Conservation (phyloP, 2,113 vertebrate genomes). For the Hippolais icterina region DNA sequence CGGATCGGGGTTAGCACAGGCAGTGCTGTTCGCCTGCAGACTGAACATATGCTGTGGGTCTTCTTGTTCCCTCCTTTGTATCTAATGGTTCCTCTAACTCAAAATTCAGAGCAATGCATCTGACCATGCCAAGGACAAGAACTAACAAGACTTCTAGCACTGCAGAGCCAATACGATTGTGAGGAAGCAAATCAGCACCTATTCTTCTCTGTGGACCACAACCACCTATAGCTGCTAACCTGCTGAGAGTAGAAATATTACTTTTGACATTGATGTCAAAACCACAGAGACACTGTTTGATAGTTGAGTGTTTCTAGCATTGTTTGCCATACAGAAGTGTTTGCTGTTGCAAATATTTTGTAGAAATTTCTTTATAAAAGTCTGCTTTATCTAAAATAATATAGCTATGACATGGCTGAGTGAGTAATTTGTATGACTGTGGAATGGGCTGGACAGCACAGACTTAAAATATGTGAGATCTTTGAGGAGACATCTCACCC, state of each 20-base stretch:
- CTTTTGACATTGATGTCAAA: not conserved
- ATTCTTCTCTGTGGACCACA: not conserved
- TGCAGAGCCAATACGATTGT: not conserved
- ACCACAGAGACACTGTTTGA: not conserved
- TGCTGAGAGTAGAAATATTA: not conserved
- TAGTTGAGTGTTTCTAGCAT: not conserved
- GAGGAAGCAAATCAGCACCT: not conserved
- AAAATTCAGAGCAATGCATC: not conserved
- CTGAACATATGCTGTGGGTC: conserved; percentile 47
- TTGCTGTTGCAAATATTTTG: not conserved
- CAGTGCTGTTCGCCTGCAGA: conserved; percentile 1
- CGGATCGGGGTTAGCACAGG: conserved; percentile 41
- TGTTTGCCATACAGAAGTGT: not conserved
- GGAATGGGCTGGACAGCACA: not conserved
- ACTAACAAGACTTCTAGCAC: not conserved
- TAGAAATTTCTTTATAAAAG: not conserved
- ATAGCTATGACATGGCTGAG: not conserved
- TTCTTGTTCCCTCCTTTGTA: conserved; percentile 24
- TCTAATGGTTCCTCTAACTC: not conserved
- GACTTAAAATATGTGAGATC: not conserved
- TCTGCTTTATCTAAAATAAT: not conserved
- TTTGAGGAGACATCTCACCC: not conserved
- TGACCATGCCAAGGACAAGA: conserved; percentile 5
- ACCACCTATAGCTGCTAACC: not conserved
- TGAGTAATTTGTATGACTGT: not conserved